Evolutionary conservation across 2,113 vertebrate species (phyloP).

Genomic region (Hucho hucho): DNA sequence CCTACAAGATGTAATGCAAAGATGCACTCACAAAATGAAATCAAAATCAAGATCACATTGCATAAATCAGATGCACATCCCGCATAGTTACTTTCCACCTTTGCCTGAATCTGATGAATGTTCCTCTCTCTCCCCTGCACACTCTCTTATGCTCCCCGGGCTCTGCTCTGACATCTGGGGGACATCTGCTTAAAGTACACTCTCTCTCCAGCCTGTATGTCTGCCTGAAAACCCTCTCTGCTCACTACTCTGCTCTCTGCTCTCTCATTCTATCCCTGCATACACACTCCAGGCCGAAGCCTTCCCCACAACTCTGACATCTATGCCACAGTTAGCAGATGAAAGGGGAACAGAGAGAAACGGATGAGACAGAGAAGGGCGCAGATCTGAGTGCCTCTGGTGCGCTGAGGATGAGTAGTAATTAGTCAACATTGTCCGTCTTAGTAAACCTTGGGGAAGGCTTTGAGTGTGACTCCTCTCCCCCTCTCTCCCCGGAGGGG

Average conservation of each 20-base stretch:
- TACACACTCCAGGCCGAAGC: not conserved
- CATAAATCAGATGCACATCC: too few species aligned
- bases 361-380: not conserved
- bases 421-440: not conserved
- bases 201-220: too few species aligned
- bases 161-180: too few species aligned
- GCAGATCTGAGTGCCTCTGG: slow-evolving; percentile 11
- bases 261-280: not conserved
- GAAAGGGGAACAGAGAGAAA: not conserved
- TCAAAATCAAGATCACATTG: too few species aligned
- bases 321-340: slow-evolving; percentile 1
- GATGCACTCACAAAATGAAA: too few species aligned
- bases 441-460: not conserved
- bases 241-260: not conserved
- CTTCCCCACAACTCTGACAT: not conserved
- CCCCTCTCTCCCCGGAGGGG: not conserved
- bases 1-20: too few species aligned
- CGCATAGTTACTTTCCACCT: not conserved
- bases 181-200: too few species aligned
- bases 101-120: not conserved
- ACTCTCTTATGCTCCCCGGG: too few species aligned
- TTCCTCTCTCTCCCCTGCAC: too few species aligned
- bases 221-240: not conserved
- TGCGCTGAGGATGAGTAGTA: slow-evolving; percentile 3
- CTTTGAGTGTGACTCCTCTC: slow-evolving; percentile 1